Base-by-base conservation (phyloP, 2,113 vertebrate genomes). In the Macrotus californicus region DNA sequence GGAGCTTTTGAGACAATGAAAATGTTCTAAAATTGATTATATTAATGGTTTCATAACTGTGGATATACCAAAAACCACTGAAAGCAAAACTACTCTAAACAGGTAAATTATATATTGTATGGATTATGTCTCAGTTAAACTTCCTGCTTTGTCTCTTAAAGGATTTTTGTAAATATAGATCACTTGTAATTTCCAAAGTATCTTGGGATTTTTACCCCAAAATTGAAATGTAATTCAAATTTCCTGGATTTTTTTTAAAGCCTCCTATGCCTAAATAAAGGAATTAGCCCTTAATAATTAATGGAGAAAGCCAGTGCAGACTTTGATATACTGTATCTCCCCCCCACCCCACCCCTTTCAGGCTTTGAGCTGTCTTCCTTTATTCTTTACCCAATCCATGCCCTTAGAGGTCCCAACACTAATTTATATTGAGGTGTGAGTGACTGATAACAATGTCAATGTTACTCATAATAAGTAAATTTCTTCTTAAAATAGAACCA, bases 11-110 rank as follows among this genome's bases (percentile, higher is more conserved):
- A 22, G 34, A 39, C 46, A 56, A 75, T 52, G 16, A 88, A 80
- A 67, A 46, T 54, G 26, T 84, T 73, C n/a, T 91, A 69, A 94
- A 96, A 73, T 22, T 73, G 48, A 87, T 95, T 80, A 43, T 80
- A 52, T n/a, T 75, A 56, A 79, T 69, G 41, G 21, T 87, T 96
- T 54, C 50, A 18, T 61, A 84, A 52, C 36, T 75, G 22, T 50
- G 76, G 92, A 48, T 56, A 41, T 54, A 50, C n/a, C 88, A 83
- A 91, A 72, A 94, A 48, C 22, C 24, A 86, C 3, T 69, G 61
- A 91, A 69, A 96, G 29, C 56, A 31, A 76, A 69, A n/a, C 19
- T 7, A 12, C 19, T 87, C 85, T 76, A 39, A 91, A 76, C 13
- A 61, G 34, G 61, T 26, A 50, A 96, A 39, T 61, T 34, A 54